These are phyloP conservation scores for Drosophila trichaetosa DNA, from an alignment of 2,888 invertebrate genomes.

Conservation along the genomic window DNA sequence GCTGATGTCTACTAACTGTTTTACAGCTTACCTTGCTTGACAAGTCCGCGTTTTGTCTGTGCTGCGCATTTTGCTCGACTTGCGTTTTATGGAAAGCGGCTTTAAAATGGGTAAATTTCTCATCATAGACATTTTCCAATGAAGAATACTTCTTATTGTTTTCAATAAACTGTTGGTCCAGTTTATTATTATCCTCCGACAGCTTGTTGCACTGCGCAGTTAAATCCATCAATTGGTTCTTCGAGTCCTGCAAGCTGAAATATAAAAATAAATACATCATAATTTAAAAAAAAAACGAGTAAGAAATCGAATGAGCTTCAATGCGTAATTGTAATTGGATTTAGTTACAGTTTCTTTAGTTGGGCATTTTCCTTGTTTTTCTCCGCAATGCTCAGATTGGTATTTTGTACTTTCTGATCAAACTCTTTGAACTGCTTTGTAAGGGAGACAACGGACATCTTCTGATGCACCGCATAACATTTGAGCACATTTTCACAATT, in stretches of 20 bases:
- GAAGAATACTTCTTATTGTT: constrained; percentile 2
- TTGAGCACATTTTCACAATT: constrained; percentile 19
- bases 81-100: background rate
- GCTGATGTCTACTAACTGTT: background rate
- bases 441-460: background rate
- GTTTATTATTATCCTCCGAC: background rate
- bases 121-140: constrained; percentile 32
- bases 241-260: constrained; percentile 3
- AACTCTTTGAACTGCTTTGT: background rate
- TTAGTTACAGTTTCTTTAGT: constrained; percentile 24
- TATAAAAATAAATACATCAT: background rate
- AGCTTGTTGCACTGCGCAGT: background rate
- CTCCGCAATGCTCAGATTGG: constrained; percentile 4
- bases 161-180: background rate
- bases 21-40: constrained; percentile 10
- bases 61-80: background rate
- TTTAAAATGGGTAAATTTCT: background rate
- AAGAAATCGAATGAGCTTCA: background rate
- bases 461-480: constrained; percentile 6
- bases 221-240: background rate
- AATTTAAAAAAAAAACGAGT: background rate
- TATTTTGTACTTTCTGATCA: constrained; percentile 5
- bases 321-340: background rate
- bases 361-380: constrained; percentile 11
- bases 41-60: background rate